Evolutionary conservation across 2,113 vertebrate species (phyloP).

Genomic region (Hystrix cristata): DNA sequence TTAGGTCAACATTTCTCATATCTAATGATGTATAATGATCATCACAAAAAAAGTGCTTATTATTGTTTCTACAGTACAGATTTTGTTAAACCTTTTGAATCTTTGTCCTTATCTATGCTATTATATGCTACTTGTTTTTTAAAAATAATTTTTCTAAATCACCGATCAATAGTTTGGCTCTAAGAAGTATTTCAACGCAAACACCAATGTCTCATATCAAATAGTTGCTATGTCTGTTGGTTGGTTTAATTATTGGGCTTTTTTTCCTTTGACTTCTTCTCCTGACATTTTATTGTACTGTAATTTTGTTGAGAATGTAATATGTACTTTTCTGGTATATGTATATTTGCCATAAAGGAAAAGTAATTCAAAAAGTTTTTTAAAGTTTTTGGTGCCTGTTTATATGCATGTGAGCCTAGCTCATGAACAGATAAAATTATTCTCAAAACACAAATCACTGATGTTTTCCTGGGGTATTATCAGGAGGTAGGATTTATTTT

Average conservation of each 20-base stretch:
- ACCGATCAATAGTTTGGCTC: background rate
- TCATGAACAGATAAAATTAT: background rate
- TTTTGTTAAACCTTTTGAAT: background rate
- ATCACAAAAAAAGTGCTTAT: background rate
- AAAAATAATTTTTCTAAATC: background rate
- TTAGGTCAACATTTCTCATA: background rate
- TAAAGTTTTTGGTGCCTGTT: background rate
- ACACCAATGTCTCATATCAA: background rate
- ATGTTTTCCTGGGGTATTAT: background rate
- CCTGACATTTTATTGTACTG: background rate
- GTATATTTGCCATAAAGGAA: background rate
- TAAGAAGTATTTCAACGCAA: slow-evolving; percentile 11
- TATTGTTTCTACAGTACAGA: background rate
- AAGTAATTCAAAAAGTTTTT: slow-evolving; percentile 10
- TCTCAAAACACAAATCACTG: background rate
- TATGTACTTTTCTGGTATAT: slow-evolving; percentile 3
- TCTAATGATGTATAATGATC: background rate
- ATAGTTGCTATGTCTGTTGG: background rate
- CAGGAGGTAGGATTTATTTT: slow-evolving; percentile 33
- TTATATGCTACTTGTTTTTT: background rate
- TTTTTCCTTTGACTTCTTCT: background rate
- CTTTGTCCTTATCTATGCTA: background rate
- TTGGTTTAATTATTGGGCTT: background rate
- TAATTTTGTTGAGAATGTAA: background rate
- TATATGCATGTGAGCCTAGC: background rate